A percentile compares a stretch with the other conserved stretches of the same genome.
These are phyloP conservation scores for Aproaerema taeniolella DNA, from an alignment of 2,888 invertebrate species.

Conservation along the genomic window DNA sequence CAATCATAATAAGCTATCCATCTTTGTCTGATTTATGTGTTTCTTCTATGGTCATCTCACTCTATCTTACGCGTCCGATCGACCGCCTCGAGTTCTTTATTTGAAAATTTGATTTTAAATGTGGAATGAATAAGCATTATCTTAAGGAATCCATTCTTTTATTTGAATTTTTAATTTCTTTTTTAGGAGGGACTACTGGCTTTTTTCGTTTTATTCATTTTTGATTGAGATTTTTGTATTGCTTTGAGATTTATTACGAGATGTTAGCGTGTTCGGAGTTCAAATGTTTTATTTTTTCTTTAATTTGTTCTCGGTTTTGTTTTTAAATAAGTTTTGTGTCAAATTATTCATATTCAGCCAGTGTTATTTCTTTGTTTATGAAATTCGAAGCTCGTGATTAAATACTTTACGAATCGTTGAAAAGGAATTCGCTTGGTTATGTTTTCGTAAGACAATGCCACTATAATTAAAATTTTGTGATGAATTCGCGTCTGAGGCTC, in stretches of 20 bases:
- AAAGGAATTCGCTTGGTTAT: conserved; percentile 50
- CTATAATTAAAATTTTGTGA: conserved; percentile 10
- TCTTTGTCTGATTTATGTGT: conserved; percentile 56
- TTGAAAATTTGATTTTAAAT: conserved; percentile 77
- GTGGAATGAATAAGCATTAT: conserved; percentile 78
- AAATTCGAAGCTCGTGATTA: conserved; percentile 33
- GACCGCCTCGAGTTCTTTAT: conserved; percentile 69
- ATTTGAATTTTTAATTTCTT: conserved; percentile 74
- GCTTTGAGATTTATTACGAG: conserved; percentile 60
- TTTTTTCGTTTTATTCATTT: conserved; percentile 54
- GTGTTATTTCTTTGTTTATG: conserved; percentile 44
- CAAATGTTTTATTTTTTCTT: conserved; percentile 26
- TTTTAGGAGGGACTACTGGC: conserved; percentile 64
- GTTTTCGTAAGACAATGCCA: conserved; percentile 49
- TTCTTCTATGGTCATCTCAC: conserved; percentile 41
- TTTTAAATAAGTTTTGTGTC: conserved; percentile 18
- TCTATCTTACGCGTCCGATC: conserved; percentile 57
- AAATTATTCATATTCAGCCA: conserved; percentile 19
- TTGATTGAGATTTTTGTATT: conserved; percentile 46
- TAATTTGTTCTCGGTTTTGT: conserved; percentile 25
- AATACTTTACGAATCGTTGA: conserved; percentile 37
- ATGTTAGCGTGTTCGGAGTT: conserved; percentile 62
- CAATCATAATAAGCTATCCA: conserved; percentile 75
- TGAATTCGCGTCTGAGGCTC: conserved; percentile 46
- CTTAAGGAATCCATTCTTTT: conserved; percentile 73